These are phyloP conservation scores for Pterocles gutturalis DNA, from an alignment of 2,113 vertebrate species.

Conservation along the genomic window DNA sequence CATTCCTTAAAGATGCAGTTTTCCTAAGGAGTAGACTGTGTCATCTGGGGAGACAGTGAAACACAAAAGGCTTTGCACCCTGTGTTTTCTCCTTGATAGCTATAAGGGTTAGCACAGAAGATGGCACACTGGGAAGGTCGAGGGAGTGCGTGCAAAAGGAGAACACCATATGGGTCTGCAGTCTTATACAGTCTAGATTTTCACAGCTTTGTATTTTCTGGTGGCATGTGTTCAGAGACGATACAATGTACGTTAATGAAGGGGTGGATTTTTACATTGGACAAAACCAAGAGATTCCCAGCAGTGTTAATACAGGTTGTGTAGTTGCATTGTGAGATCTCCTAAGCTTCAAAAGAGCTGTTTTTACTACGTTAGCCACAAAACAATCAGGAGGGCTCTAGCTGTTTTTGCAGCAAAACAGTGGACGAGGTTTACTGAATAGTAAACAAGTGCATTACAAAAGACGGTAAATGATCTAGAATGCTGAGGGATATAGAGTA, in stretches of 20 bases:
- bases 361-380: background rate
- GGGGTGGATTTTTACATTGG: background rate
- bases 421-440: background rate
- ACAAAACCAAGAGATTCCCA: background rate
- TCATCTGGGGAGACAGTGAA: background rate
- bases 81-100: background rate
- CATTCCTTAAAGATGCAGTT: background rate
- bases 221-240: background rate
- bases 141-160: background rate
- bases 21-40: background rate
- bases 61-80: background rate
- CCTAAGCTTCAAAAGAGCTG: background rate
- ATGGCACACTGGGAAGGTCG: background rate
- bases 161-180: background rate
- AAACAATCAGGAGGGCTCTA: background rate
- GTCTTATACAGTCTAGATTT: background rate
- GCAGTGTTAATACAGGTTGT: background rate
- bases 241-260: background rate
- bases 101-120: background rate
- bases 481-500: background rate
- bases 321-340: background rate
- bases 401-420: background rate
- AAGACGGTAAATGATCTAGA: background rate
- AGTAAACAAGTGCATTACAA: conserved; percentile 13
- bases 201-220: background rate